A percentile compares a stretch with the other conserved stretches of the same genome.
These are phyloP conservation scores for Alauda arvensis DNA, from an alignment of 2,797 vertebrate species.

Conservation along the genomic window DNA sequence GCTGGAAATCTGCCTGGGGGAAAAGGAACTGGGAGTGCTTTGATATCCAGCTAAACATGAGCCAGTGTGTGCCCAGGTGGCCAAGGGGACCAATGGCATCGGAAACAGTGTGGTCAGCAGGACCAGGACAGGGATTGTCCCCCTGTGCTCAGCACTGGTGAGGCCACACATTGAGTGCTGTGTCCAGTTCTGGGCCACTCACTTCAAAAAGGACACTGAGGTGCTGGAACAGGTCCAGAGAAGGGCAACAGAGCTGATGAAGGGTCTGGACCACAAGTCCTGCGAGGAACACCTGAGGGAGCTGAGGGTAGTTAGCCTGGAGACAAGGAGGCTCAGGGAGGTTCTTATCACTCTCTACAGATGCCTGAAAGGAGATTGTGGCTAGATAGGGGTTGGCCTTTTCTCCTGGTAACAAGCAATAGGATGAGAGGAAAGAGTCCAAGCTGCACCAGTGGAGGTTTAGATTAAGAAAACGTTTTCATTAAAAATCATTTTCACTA, in stretches of 20 bases:
- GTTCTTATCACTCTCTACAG: background rate
- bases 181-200: background rate
- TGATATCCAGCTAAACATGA: background rate
- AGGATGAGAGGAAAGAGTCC: background rate
- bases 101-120: background rate
- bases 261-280: background rate
- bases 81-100: background rate
- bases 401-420: background rate
- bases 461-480: background rate
- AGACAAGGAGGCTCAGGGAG: background rate
- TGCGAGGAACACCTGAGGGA: background rate
- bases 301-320: background rate
- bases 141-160: rapidly evolving
- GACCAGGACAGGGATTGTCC: rapidly evolving
- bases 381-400: background rate
- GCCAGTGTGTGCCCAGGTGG: rapidly evolving
- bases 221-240: background rate
- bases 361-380: background rate
- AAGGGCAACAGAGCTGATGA: background rate
- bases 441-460: background rate
- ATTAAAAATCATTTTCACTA: background rate
- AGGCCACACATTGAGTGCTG: rapidly evolving
- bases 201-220: background rate
- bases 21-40: background rate
- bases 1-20: background rate